Percentiles rank a stretch among this genome's conserved stretches.
These are phyloP conservation scores for Ciona savignyi DNA, from an alignment of 23 tunicate genomes.

Conservation along the genomic window DNA sequence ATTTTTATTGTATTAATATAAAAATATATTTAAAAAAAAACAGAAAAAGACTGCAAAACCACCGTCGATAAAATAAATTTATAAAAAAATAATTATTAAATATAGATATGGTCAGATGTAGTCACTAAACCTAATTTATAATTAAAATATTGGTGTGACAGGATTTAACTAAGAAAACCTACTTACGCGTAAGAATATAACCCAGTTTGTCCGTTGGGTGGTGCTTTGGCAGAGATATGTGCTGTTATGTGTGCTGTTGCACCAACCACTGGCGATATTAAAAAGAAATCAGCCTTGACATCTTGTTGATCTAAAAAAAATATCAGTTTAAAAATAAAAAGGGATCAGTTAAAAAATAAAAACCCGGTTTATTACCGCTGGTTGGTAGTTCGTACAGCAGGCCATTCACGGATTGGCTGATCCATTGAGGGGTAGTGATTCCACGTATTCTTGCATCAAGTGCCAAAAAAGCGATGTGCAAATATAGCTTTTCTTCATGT, in stretches of 20 bases:
- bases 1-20: too few species aligned
- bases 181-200: constrained; percentile 13
- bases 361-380: not conserved
- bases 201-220: constrained; percentile 2
- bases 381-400: not conserved
- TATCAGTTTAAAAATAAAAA: not conserved
- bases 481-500: not conserved
- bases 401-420: not conserved
- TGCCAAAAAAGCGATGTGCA: not conserved
- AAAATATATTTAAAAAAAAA: too few species aligned
- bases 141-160: too few species aligned
- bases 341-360: not conserved
- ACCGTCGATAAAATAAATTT: too few species aligned
- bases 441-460: not conserved
- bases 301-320: constrained; percentile 23
- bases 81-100: too few species aligned
- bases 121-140: too few species aligned
- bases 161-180: too few species aligned
- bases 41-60: too few species aligned
- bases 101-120: too few species aligned
- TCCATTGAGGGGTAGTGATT: not conserved
- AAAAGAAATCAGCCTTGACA: constrained; percentile 4
- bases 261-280: constrained; percentile 4
- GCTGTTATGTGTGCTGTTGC: constrained; percentile 10
- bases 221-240: constrained; percentile 12